Conservation (phyloP, 2,797 vertebrate species). For the Spatula versicolor region DNA sequence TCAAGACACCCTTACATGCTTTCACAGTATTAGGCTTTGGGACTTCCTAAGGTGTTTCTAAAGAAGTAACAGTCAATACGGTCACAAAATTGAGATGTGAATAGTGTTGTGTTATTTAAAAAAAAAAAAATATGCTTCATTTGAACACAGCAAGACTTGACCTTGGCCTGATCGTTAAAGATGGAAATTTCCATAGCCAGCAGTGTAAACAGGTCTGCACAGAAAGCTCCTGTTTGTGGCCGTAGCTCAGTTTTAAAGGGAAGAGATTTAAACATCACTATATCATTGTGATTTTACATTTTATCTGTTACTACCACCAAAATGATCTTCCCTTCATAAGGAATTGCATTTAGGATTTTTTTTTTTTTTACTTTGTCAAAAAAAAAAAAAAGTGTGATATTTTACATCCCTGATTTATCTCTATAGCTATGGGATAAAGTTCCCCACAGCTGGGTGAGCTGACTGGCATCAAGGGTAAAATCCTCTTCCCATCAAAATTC, state of each 20-base stretch:
- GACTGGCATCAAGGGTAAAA: background rate
- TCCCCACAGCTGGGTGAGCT: no score
- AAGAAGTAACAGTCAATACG: background rate
- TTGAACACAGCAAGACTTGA: background rate
- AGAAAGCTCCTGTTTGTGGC: background rate
- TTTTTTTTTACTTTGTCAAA: background rate
- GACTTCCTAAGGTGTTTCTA: background rate
- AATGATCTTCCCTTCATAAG: background rate
- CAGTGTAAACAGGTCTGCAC: background rate
- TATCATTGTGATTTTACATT: background rate
- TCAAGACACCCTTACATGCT: background rate
- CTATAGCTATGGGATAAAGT: background rate
- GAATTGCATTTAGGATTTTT: background rate
- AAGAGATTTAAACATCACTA: background rate
- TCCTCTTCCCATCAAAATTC: background rate
- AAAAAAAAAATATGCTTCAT: background rate
- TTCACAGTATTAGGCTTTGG: background rate
- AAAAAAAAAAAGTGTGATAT: background rate
- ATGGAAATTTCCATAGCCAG: conserved; percentile 44
- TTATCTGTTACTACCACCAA: background rate
- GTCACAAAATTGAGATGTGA: background rate
- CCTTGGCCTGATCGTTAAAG: background rate
- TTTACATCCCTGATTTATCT: background rate
- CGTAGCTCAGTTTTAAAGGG: background rate
- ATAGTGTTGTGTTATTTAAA: background rate